phyloP scores from a whole-genome alignment of 2,888 invertebrate genomes.

The Philhelius pedissequus region DNA sequence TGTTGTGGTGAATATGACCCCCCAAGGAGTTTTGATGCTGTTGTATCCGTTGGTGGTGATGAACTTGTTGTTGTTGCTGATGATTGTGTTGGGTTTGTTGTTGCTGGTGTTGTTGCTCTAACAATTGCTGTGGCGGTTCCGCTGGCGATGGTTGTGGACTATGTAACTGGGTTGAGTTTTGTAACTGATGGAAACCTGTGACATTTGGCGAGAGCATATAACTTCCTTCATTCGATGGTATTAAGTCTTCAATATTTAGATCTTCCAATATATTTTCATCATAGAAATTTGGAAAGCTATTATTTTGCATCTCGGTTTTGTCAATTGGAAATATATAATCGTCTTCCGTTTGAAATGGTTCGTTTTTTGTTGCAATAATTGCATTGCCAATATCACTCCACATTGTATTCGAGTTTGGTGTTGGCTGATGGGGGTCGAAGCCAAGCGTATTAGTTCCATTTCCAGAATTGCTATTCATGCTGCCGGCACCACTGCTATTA shows the following conservation, averaged over 20 bases:
- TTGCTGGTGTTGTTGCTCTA: constrained; percentile 74
- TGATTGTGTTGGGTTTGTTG: constrained; percentile 68
- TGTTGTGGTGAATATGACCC: constrained; percentile 69
- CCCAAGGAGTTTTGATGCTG: constrained; percentile 66
- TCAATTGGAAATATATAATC: constrained; percentile 94
- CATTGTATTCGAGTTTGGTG: constrained; percentile 77
- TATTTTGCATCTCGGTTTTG: constrained; percentile 90
- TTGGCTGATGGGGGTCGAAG: constrained; percentile 72
- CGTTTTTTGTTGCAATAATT: constrained; percentile 79
- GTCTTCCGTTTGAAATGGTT: constrained; percentile 89
- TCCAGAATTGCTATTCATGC: constrained; percentile 66
- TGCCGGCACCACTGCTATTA: constrained; percentile 47
- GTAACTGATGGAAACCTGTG: constrained; percentile 51
- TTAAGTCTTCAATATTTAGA: constrained; percentile 90
- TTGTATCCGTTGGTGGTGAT: constrained; percentile 68
- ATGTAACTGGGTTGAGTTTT: constrained; percentile 74
- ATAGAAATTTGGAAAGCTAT: constrained; percentile 91
- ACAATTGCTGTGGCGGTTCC: constrained; percentile 75
- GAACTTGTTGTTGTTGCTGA: constrained; percentile 70
- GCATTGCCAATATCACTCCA: constrained; percentile 78
- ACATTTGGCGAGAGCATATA: constrained; percentile 81
- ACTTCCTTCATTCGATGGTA: constrained; percentile 70
- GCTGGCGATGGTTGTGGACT: constrained; percentile 73
- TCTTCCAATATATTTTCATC: constrained; percentile 89
- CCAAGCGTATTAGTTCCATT: constrained; percentile 69